phyloP scores from a whole-genome alignment of 2,113 vertebrate genomes.

The Nematolebias whitei region DNA sequence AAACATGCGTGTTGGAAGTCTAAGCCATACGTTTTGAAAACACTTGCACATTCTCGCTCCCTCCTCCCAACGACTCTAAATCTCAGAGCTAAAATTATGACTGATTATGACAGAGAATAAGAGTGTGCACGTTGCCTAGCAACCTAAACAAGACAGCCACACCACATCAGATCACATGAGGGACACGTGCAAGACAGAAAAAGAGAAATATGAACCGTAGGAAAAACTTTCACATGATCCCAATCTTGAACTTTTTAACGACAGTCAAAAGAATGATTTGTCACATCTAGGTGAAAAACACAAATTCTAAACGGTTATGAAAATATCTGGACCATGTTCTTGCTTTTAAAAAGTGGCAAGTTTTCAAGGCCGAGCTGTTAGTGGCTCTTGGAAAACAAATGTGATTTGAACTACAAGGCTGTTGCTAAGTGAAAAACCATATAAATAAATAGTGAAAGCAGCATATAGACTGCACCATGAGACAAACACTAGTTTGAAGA shows the following conservation, averaged over 20 bases:
- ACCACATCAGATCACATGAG: conserved; percentile 70
- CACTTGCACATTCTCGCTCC: conserved; percentile 44
- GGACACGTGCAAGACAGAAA: conserved; percentile 51
- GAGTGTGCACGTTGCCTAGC: conserved; percentile 78
- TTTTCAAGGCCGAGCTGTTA: conserved; percentile 12
- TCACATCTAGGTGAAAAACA: not conserved
- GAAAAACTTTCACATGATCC: conserved; percentile 17
- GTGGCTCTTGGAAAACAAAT: conserved; percentile 2
- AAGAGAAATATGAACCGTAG: conserved; percentile 23
- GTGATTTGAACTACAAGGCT: conserved; percentile 2
- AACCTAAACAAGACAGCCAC: conserved; percentile 75
- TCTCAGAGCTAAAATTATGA: conserved; percentile 67
- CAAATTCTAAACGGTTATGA: conserved; percentile 5
- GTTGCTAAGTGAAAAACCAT: conserved; percentile 45
- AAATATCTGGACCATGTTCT: not conserved
- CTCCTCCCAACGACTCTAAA: conserved; percentile 44
- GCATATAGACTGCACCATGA: conserved; percentile 30
- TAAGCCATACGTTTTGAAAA: conserved; percentile 40
- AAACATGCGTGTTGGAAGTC: conserved; percentile 12
- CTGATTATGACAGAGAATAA: conserved; percentile 70
- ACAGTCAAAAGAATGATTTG: not conserved
- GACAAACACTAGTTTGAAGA: conserved; percentile 38
- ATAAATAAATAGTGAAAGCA: conserved; percentile 5
- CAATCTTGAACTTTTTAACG: conserved; percentile 14
- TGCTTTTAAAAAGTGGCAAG: not conserved